Evolutionary conservation across 2,113 vertebrate genomes (phyloP), one percentile per base, ranked within the genome.

Genomic region (Sander vitreus): DNA sequence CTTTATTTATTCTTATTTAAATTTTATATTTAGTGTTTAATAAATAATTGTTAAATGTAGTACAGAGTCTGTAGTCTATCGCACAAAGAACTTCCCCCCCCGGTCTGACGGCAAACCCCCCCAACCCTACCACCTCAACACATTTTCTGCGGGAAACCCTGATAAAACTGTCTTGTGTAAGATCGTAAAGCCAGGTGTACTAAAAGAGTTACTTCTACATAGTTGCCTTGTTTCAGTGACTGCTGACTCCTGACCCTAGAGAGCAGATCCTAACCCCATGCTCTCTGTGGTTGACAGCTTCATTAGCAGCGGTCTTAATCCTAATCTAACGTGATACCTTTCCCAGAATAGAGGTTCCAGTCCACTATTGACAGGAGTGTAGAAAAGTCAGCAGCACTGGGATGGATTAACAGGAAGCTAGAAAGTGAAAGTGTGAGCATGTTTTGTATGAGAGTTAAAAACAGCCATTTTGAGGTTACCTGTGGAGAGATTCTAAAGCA

Each of bases 251-350:
- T 85, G 82, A 85, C 68, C 63, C 70, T 19, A 25, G 65, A 82
- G 81, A 76, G 54, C 51, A 83, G 43, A 85, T 39, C 30, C 50
- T 85, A 90, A 93, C 93, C 89, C 87, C 66, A 47, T 8, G 27
- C 79, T 83, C 72, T 67, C 69, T 63, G 65, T 69, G 54, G 63
- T 30, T 80, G 76, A 90, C 59, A 55, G 76, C 73, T 81, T 86
- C 79, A 89, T 94, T 91, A 92, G 74, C 67, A 54, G 70, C 72
- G 25, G 47, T 58, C 54, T 78, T 91, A 95, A 94, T 89, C 93
- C 91, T 94, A 91, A 95, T 95, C 81, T 80, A 73, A 83, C 6
- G 84, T 75, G 85, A 93, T 92, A 90, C 79, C 27, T 80, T 90
- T 92, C 84, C 82, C 74, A 87, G 90, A 94, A 91, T 84, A 88